phyloP scores from a whole-genome alignment of 2,113 vertebrate genomes.

The Tauraco erythrolophus region DNA sequence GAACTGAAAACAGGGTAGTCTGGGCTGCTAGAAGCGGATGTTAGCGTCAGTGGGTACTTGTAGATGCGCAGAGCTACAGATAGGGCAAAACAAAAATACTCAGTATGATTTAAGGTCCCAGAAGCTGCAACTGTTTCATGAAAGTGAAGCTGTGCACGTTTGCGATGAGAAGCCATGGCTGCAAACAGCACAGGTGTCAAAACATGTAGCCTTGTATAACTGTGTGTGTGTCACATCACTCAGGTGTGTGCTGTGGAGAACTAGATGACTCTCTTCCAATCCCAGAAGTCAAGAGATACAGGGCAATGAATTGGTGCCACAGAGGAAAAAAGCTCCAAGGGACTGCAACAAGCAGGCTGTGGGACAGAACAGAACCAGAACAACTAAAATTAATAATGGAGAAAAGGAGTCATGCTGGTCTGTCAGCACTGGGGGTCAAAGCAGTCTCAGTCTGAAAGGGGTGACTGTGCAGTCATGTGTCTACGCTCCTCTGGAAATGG shows the following conservation, averaged over 20 bases:
- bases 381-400: background rate
- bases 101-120: background rate
- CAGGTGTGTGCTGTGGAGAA: background rate
- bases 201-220: rapidly evolving
- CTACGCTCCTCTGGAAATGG: background rate
- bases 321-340: background rate
- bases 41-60: background rate
- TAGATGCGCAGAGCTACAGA: background rate
- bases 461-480: background rate
- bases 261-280: background rate
- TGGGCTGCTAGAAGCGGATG: background rate
- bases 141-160: background rate
- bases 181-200: background rate
- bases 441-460: background rate
- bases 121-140: background rate
- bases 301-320: background rate
- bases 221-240: background rate
- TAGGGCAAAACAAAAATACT: background rate
- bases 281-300: background rate
- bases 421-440: background rate
- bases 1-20: background rate
- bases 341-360: background rate
- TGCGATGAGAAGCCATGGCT: background rate
- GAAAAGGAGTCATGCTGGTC: background rate
- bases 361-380: background rate